phyloP scores from a whole-genome alignment of 2,113 vertebrate species.

The Gopherus flavomarginatus region DNA sequence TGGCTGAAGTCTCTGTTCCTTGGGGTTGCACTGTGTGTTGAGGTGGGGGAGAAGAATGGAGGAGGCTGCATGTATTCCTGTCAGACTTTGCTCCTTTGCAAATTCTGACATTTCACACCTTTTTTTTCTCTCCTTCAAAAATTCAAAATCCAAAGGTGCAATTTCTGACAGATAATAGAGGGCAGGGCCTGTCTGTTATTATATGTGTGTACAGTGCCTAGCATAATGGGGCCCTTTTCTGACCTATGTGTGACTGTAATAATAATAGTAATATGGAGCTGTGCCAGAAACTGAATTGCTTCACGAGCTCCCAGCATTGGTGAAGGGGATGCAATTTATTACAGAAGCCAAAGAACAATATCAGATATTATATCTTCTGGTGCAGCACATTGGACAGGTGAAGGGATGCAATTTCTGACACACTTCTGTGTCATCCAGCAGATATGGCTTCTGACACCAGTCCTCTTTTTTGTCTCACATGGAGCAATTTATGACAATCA shows the following conservation, averaged over 20 bases:
- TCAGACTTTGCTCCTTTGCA: slow-evolving; percentile 20
- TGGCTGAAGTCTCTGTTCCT: slow-evolving; percentile 21
- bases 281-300: not conserved
- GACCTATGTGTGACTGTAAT: not conserved
- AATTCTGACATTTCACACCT: not conserved
- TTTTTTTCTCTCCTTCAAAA: not conserved
- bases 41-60: not conserved
- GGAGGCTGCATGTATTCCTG: not conserved
- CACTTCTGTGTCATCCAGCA: not conserved
- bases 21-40: not conserved
- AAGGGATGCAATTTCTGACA: not conserved
- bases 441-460: not conserved
- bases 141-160: not conserved
- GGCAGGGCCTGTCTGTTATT: not conserved
- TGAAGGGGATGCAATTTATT: not conserved
- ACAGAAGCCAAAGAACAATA: not conserved
- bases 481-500: not conserved
- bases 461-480: not conserved
- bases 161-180: not conserved
- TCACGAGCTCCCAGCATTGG: not conserved
- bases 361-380: not conserved
- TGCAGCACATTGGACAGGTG: not conserved
- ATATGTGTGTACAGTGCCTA: not conserved
- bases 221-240: not conserved
- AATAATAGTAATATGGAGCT: not conserved